phyloP scores from a whole-genome alignment of 2,113 vertebrate genomes.

The Amia ocellicauda region DNA sequence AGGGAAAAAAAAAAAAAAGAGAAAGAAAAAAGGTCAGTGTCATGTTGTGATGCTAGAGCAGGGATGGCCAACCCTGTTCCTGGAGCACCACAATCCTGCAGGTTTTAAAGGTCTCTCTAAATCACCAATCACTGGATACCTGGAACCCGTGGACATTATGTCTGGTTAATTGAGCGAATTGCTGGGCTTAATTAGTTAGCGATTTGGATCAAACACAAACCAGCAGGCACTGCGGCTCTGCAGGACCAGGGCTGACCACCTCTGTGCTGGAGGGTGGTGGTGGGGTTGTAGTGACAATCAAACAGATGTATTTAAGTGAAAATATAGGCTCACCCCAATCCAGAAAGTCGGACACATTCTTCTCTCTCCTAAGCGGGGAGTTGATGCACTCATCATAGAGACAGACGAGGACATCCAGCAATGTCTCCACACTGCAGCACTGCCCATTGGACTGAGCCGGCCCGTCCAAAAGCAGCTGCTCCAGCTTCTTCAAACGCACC shows the following conservation, averaged over 20 bases:
- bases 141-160: too few species aligned
- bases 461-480: conserved; percentile 93
- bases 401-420: conserved; percentile 95
- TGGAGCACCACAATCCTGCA: too few species aligned
- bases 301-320: not conserved
- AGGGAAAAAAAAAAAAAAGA: not conserved
- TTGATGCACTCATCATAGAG: conserved; percentile 97
- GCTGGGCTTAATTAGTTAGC: too few species aligned
- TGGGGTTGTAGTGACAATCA: too few species aligned
- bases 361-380: conserved; percentile 92
- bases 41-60: not conserved
- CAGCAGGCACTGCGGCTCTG: too few species aligned
- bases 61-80: too few species aligned
- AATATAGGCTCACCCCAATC: conserved; percentile 87
- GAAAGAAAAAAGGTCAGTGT: not conserved
- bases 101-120: too few species aligned
- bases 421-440: conserved; percentile 89
- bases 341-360: conserved; percentile 91
- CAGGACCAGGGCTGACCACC: too few species aligned
- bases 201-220: too few species aligned
- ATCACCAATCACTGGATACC: not conserved
- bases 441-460: conserved; percentile 82
- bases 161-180: too few species aligned
- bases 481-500: conserved; percentile 96
- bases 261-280: too few species aligned